Percentiles rank a stretch among this genome's conserved stretches.
These are phyloP conservation scores for Orientallactaga bullata DNA, from an alignment of 2,113 vertebrate genomes.

Conservation along the genomic window DNA sequence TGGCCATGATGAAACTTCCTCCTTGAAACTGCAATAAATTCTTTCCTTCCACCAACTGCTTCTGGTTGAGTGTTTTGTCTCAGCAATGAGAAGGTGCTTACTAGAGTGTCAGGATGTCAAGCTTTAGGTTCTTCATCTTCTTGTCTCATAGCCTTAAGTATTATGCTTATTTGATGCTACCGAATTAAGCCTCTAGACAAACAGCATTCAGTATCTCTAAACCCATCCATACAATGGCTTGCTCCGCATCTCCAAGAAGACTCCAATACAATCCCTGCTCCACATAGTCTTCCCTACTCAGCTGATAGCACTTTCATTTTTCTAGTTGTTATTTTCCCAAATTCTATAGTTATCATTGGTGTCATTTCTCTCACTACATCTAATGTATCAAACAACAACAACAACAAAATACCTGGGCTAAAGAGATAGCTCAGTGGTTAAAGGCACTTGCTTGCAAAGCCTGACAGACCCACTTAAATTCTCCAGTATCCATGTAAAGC, in stretches of 20 bases:
- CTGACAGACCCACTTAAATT: too few relatives aligned
- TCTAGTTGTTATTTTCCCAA: not conserved
- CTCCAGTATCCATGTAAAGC: too few relatives aligned
- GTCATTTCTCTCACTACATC: conserved; percentile 2
- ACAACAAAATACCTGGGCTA: too few relatives aligned
- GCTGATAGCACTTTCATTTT: not conserved
- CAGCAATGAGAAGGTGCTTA: too few relatives aligned
- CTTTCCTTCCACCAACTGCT: too few relatives aligned
- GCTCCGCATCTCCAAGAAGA: not conserved
- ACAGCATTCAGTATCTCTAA: not conserved
- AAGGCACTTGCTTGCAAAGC: too few relatives aligned
- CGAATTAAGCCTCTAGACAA: not conserved
- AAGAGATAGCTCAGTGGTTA: too few relatives aligned
- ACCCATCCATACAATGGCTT: not conserved
- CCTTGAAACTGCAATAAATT: too few relatives aligned
- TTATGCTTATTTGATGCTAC: not conserved
- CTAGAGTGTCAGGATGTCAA: not conserved
- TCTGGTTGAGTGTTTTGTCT: too few relatives aligned
- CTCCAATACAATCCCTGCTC: not conserved
- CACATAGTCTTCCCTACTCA: not conserved
- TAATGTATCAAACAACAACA: too few relatives aligned
- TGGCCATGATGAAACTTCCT: too few relatives aligned
- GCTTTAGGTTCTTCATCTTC: not conserved
- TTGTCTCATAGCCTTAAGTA: not conserved
- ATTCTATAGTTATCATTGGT: not conserved